Evolutionary conservation across 2,888 invertebrate species (phyloP), one percentile per base, ranked within the genome.

Genomic region (Leptinotarsa haldemani): DNA sequence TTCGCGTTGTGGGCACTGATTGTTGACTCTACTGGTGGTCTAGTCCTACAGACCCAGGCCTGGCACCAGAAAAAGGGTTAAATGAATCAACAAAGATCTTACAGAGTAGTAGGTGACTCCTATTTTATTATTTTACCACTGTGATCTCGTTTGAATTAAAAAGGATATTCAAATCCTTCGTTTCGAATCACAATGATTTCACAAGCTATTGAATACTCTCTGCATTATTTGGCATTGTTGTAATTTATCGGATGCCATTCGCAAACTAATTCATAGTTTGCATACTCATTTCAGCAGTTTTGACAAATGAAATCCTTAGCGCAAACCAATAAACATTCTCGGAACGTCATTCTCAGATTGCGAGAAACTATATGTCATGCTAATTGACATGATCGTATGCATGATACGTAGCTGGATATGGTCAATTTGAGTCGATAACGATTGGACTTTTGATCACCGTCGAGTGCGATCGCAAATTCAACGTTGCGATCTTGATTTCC

Each of bases 391-490:
- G 65, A 50, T 69, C 53, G 66, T 70, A 73, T 70, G 69, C 70
- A 70, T 66, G 52, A 68, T 68, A 56, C 65, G 52, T 66, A 65
- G 70, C 70, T 64, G 70, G 48, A 68, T 74, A 71, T 71, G 71
- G 65, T 69, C 71, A 65, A 71, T 74, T 74, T 74, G 53, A 74
- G 68, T 71, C 67, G 53, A 68, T 71, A 74, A 68, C 61, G 68
- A 40, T 68, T 68, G 46, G 56, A 64, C 50, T 61, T 61, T 25
- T 61, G 22, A 56, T 22, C 30, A 40, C 40, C 18, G 25, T 61
- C 30, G 18, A 61, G 50, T 40, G 13, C 12, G 22, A 69, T 63
- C 48, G 40, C 4, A 48, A 63, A 47, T 69, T 69, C 52, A 61
- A 48, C 69, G 30, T 69, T 63, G 46, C 48, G 56, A 66, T 61